Conservation (phyloP, 1,140 invertebrate species). For the Drusus annulatus region DNA sequence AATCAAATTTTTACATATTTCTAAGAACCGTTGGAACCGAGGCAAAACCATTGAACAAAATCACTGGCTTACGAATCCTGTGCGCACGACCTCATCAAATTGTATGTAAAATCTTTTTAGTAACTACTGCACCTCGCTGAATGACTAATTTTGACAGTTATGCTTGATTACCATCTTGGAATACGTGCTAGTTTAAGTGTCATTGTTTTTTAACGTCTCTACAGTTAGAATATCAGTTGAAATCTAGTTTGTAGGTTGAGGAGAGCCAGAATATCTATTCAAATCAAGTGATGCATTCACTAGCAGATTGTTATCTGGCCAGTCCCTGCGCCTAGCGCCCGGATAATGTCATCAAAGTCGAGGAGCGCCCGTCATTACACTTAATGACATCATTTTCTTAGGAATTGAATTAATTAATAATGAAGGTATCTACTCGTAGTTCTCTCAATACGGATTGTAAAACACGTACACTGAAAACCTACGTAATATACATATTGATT, state of each 20-base stretch:
- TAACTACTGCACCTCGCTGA: no score
- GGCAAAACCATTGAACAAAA: no score
- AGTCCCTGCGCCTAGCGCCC: not conserved
- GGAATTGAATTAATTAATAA: not conserved
- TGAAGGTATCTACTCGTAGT: not conserved
- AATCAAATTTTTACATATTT: no score
- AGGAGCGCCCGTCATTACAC: constrained; percentile 25
- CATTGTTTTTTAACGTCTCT: not conserved
- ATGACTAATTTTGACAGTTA: no score
- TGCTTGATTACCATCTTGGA: not conserved
- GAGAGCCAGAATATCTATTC: not conserved
- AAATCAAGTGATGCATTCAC: constrained; percentile 29
- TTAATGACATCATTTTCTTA: constrained; percentile 14
- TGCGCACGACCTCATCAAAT: no score
- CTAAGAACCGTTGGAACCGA: no score
- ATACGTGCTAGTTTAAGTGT: not conserved
- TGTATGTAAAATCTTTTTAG: no score
- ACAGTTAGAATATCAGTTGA: not conserved
- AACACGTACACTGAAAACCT: not conserved
- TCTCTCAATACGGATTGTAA: not conserved
- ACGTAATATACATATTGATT: not conserved
- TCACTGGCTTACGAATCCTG: no score
- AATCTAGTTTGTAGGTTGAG: not conserved
- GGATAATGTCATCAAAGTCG: constrained; percentile 10
- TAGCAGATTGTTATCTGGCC: constrained; percentile 26